These are phyloP conservation scores for Pseudolycoriella hygida DNA, from an alignment of 2,888 invertebrate species.

Conservation along the genomic window DNA sequence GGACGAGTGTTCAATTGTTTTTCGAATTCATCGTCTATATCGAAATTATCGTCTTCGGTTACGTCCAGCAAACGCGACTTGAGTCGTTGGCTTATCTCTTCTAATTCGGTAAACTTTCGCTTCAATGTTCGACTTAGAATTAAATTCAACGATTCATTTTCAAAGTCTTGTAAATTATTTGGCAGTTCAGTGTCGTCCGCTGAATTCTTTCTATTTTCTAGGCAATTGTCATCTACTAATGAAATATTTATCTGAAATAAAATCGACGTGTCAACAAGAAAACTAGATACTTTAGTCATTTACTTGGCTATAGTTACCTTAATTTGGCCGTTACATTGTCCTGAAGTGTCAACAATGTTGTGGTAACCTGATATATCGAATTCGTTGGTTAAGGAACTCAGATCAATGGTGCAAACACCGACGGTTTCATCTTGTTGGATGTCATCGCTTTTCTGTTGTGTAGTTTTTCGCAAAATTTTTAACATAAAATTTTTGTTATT, in stretches of 20 bases:
- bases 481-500: constrained; percentile 37
- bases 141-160: constrained; percentile 6
- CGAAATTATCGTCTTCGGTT: constrained; percentile 32
- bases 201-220: constrained; percentile 13
- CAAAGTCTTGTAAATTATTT: too few species aligned
- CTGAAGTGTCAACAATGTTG: constrained; percentile 40
- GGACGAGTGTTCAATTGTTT: constrained; percentile 33
- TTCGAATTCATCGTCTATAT: constrained; percentile 37
- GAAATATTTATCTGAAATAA: constrained; percentile 24
- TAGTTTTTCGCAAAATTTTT: constrained; percentile 40
- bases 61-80: constrained; percentile 37
- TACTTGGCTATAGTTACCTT: constrained; percentile 30
- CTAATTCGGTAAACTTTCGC: constrained; percentile 41
- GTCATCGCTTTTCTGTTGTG: constrained; percentile 26
- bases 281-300: too few species aligned
- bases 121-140: constrained; percentile 32
- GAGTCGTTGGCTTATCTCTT: constrained; percentile 42
- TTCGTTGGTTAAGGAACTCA: constrained; percentile 34
- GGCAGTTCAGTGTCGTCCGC: constrained; percentile 6
- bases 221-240: constrained; percentile 30
- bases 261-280: background rate
- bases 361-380: constrained; percentile 41
- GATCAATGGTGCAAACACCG: constrained; percentile 40
- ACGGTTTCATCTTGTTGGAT: constrained; percentile 38
- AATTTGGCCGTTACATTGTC: constrained; percentile 40